A percentile compares a stretch with the other conserved stretches of the same genome.
These are phyloP conservation scores for Metopia argyrocephala DNA, from an alignment of 2,888 invertebrate genomes.

Conservation along the genomic window DNA sequence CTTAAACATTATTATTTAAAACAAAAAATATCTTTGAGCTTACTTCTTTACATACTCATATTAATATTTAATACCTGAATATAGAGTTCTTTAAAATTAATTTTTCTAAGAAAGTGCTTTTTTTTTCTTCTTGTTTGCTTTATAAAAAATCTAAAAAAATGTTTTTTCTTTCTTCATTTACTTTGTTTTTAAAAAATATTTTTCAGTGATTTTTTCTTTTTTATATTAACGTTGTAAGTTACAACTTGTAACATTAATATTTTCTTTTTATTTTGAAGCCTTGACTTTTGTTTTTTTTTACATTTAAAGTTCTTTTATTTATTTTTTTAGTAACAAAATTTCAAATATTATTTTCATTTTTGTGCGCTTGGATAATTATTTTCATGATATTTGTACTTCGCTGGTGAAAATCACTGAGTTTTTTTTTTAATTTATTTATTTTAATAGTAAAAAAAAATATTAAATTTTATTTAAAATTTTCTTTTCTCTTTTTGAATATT, in stretches of 20 bases:
- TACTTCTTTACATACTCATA: conserved; percentile 2
- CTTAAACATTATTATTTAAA: conserved; percentile 31
- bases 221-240: conserved; percentile 38
- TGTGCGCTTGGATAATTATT: conserved; percentile 54
- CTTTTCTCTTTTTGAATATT: conserved; percentile 65
- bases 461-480: conserved; percentile 47
- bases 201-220: conserved; percentile 49
- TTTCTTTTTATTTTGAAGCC: not conserved
- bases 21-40: conserved; percentile 48
- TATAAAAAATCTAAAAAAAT: conserved; percentile 30
- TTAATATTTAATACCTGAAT: conserved; percentile 50
- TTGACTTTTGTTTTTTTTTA: not conserved
- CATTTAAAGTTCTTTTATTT: conserved; percentile 34
- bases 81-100: not conserved
- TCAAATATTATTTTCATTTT: conserved; percentile 40
- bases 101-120: conserved; percentile 28
- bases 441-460: conserved; percentile 22
- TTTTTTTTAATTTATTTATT: conserved; percentile 63
- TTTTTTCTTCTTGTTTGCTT: conserved; percentile 13
- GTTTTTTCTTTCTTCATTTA: conserved; percentile 33
- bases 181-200: conserved; percentile 18
- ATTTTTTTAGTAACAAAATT: conserved; percentile 40
- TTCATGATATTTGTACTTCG: conserved; percentile 78
- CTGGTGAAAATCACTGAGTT: conserved; percentile 79
- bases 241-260: conserved; percentile 37